Evolutionary conservation across 1,140 invertebrate species (phyloP).

Genomic region (Megalonaias nervosa): DNA sequence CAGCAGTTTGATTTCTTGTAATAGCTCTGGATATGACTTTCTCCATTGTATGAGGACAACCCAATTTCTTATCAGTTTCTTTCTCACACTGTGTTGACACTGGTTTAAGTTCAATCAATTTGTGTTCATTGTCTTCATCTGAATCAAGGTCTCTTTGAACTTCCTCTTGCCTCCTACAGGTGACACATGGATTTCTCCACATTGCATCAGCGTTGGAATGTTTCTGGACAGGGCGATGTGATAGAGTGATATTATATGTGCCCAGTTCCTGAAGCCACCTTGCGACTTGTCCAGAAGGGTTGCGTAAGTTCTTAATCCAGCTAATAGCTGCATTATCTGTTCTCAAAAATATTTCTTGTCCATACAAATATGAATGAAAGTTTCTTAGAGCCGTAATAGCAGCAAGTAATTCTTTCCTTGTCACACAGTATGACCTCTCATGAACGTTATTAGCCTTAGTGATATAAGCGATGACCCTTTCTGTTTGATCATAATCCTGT

Average conservation of each 20-base stretch:
- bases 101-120: too few relatives aligned
- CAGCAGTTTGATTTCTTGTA: too few relatives aligned
- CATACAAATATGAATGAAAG: constrained; percentile 43
- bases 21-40: too few relatives aligned
- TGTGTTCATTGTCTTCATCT: too few relatives aligned
- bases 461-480: constrained; percentile 42
- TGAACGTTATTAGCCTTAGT: constrained; percentile 43
- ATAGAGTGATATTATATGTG: constrained; percentile 47
- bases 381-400: constrained; percentile 26
- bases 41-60: too few relatives aligned
- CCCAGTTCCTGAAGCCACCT: constrained; percentile 54
- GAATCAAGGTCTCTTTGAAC: background rate
- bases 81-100: too few relatives aligned
- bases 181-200: constrained; percentile 21
- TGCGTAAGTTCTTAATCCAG: constrained; percentile 30
- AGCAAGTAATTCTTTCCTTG: constrained; percentile 43
- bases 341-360: constrained; percentile 33
- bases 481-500: constrained; percentile 46
- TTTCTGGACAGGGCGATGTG: constrained; percentile 37
- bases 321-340: constrained; percentile 49
- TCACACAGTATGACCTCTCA: constrained; percentile 71
- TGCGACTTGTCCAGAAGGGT: constrained; percentile 46
- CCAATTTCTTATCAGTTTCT: too few relatives aligned
- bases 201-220: constrained; percentile 55
- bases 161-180: too few relatives aligned